These are phyloP conservation scores for Eulemur rubriventer DNA, from an alignment of 2,797 vertebrate genomes.

Conservation along the genomic window DNA sequence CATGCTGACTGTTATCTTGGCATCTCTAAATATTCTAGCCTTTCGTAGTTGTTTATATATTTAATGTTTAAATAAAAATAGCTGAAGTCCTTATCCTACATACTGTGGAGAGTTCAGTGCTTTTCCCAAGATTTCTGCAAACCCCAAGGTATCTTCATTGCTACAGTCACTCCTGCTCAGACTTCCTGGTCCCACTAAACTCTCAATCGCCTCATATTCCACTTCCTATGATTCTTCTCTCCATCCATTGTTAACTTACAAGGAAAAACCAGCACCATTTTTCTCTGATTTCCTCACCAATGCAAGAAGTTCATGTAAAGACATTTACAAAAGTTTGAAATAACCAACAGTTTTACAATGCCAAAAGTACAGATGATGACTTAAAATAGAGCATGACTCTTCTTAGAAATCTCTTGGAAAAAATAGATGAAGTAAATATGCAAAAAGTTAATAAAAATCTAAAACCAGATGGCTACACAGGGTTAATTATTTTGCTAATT, in stretches of 20 bases:
- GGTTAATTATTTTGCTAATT: neutral
- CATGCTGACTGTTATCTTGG: neutral
- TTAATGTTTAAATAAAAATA: neutral
- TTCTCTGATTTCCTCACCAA: neutral
- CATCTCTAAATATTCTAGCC: neutral
- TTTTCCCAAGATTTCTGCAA: slow-evolving; percentile 7
- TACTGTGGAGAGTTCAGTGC: neutral
- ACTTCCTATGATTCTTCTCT: neutral
- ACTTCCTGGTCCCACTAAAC: neutral
- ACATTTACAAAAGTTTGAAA: neutral
- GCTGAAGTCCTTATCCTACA: neutral
- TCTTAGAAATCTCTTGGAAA: neutral
- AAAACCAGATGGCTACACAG: neutral
- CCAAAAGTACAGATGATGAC: neutral
- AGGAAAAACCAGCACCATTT: neutral
- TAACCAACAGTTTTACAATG: neutral
- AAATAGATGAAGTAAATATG: neutral
- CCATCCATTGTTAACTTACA: neutral
- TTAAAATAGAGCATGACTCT: neutral
- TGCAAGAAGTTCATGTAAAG: neutral
- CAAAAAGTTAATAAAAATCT: neutral
- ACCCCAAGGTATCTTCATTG: neutral
- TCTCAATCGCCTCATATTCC: neutral
- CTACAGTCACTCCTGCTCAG: neutral
- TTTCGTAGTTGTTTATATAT: neutral